These are phyloP conservation scores for Arrhopalites spinosus DNA, from an alignment of 2,888 invertebrate genomes.

Conservation along the genomic window DNA sequence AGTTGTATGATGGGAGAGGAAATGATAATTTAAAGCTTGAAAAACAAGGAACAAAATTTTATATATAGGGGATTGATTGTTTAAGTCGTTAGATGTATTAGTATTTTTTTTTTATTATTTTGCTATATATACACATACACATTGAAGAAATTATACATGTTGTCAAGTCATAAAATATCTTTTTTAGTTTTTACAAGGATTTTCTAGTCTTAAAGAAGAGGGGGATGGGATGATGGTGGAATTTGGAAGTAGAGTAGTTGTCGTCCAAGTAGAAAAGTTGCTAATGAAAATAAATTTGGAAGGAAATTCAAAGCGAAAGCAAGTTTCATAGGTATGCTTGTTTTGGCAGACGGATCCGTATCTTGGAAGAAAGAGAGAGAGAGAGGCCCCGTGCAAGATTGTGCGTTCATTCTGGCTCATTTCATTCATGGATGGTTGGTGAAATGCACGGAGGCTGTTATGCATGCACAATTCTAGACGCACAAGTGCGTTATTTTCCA, in stretches of 20 bases:
- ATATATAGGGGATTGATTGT: no score
- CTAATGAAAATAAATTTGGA: conserved; percentile 25
- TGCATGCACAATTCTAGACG: neutral
- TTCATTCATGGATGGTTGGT: conserved; percentile 30
- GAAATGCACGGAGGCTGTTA: neutral
- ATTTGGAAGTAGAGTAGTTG: neutral
- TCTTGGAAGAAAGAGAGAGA: neutral
- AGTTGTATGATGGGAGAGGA: no score
- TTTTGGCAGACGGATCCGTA: neutral
- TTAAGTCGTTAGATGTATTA: no score
- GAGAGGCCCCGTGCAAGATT: no score
- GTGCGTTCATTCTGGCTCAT: conserved; percentile 31
- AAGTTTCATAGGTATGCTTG: neutral
- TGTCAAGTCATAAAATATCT: no score
- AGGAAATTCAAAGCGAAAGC: conserved; percentile 4
- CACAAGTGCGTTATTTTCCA: neutral
- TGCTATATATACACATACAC: no score
- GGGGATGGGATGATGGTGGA: neutral
- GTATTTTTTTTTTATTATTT: no score
- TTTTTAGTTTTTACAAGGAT: no score
- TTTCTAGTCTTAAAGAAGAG: no score
- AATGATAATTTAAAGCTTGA: no score
- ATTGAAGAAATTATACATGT: no score
- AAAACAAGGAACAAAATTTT: no score
- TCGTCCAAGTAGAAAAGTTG: conserved; percentile 2